Base-by-base conservation (phyloP, 2,888 invertebrate genomes). In the Cheilosia vernalis region DNA sequence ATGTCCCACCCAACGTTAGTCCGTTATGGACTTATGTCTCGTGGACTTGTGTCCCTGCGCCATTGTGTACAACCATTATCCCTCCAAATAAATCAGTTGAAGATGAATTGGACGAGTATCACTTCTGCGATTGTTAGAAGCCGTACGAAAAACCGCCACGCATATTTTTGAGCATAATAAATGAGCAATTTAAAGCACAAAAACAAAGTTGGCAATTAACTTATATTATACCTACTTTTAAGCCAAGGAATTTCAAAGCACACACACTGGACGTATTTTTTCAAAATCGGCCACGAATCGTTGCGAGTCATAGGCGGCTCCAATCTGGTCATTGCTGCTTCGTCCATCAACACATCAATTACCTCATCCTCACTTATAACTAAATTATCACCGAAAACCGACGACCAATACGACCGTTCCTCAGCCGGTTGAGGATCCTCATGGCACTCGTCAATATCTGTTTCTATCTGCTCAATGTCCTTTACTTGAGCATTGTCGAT, bases 211-310 rank as follows among this genome's bases (percentile, higher is more conserved):
- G 5, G 0, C 4, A 17, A 47, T 3, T 24, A 30, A 19, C 21
- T 33, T 19, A 27, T 1, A 37, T 13, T 51, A 37, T 81, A 87
- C 88, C 66, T 87, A 88, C 88, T 88, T 88, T 83, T 86, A 4
- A 88, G 67, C 88, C 88, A 88, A 56, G 88, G 88, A 49, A 88
- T 87, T 51, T 86, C 87, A 40, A 82, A 72, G 73, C 88, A 88
- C 21, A 88, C 78, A 66, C 88, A 88, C 60, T 87, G 76, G 15
- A 87, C 72, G 33, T 85, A 85, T 56, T 85, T 85, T 24, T 81
- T 76, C 42, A 85, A 44, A n/a, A 77, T 51, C 37, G 85, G 85
- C 85, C 85, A 85, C 0, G 85, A 85, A 63, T 81, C 85, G 17
- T 85, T 81, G 19, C 85, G 85, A 15, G 51, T 81, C 10, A 81